Conservation (phyloP, 2,888 invertebrate species). For the Volucella inflata region DNA sequence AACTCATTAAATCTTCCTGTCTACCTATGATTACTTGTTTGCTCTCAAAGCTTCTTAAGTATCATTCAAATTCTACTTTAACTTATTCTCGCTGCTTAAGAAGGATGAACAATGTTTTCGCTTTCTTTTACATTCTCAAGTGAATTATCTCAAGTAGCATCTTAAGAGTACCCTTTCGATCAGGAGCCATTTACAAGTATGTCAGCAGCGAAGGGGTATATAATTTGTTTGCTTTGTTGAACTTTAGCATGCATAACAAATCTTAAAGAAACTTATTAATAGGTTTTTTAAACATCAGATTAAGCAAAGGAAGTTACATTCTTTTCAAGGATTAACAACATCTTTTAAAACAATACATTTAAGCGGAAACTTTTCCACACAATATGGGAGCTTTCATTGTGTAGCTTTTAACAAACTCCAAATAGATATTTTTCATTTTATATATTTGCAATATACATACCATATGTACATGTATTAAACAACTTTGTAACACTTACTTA, state of each 20-base stretch:
- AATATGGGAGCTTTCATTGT: conserved; percentile 36
- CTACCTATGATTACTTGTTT: conserved; percentile 36
- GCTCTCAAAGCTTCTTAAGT: conserved; percentile 31
- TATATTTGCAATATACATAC: conserved; percentile 11
- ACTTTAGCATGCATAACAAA: background rate
- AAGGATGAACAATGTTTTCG: conserved; percentile 42
- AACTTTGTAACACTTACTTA: conserved; percentile 43
- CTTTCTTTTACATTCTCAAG: conserved; percentile 50
- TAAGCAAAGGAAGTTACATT: background rate
- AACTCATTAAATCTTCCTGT: conserved; percentile 31
- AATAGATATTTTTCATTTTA: conserved; percentile 10
- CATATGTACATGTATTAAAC: conserved; percentile 3
- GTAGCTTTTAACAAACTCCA: conserved; percentile 54
- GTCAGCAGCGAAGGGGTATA: conserved; percentile 28
- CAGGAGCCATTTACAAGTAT: conserved; percentile 33
- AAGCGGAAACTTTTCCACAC: background rate
- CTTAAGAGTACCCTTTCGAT: conserved; percentile 53
- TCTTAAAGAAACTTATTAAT: background rate
- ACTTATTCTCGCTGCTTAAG: conserved; percentile 44
- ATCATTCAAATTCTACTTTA: conserved; percentile 44
- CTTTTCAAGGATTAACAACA: conserved; percentile 9
- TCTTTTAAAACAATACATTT: conserved; percentile 23
- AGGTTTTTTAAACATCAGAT: background rate
- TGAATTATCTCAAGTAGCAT: conserved; percentile 70
- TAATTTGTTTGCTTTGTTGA: conserved; percentile 1